Base-by-base conservation (phyloP, 2,888 invertebrate species). In the Dendrolimus houi region DNA sequence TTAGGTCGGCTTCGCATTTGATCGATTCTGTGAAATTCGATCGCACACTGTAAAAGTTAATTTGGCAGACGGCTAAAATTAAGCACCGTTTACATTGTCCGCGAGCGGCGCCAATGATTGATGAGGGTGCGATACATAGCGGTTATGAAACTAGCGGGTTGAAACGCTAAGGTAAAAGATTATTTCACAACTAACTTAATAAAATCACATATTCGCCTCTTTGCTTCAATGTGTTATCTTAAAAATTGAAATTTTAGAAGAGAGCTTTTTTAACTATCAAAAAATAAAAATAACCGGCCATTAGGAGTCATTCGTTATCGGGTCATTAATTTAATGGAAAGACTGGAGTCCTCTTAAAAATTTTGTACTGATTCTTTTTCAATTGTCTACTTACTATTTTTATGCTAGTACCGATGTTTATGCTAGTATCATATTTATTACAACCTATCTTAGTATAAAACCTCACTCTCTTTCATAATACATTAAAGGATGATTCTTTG, bases 51-150 rank as follows among this genome's bases (percentile, higher is more conserved):
- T 58, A 60, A 60, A 59, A 79, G 79, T 77, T 79, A 79, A 82
- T 81, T 80, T 75, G 73, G 72, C 69, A 69, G 74, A 70, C 72
- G 72, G 64, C 72, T 72, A 66, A 73, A 82, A 81, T 82, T 81
- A 81, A 79, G 76, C 74, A 67, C 71, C 78, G 79, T 81, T 80
- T 79, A 82, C 82, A 81, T 72, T 79, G 80, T 76, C 78, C 77
- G 72, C 70, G 64, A 63, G 68, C 69, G 75, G 72, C 74, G 76
- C 72, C 77, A 75, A 75, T 84, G 83, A 85, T 83, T 83, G 82
- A 85, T 80, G 82, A 75, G 73, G 77, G 76, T 74, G 68, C 66
- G 68, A 66, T 67, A 66, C 63, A 63, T 55, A 57, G 47, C 62
- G 52, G 55, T 74, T 64, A 64, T n/a, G 42, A 67, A 69, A 64